Conservation (phyloP, 2,888 invertebrate genomes). For the Drosophila tanythrix region DNA sequence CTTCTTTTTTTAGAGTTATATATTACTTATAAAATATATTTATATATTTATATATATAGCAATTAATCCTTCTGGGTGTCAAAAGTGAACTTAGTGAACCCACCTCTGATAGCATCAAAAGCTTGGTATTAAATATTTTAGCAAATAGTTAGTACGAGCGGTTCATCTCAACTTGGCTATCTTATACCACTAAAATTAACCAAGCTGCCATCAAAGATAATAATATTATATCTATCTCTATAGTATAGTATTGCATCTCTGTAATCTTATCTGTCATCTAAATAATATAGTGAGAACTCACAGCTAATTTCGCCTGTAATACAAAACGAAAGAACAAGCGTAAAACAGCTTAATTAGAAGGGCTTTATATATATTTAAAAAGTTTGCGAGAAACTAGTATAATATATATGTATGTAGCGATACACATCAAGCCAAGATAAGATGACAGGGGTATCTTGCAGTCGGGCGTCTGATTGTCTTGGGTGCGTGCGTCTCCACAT, state of each 20-base stretch:
- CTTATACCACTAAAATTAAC: neutral
- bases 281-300: neutral
- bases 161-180: neutral
- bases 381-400: neutral
- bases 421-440: neutral
- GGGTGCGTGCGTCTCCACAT: neutral
- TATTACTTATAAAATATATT: neutral
- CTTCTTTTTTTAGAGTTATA: neutral
- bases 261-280: neutral
- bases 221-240: neutral
- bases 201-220: neutral
- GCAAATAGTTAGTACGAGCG: neutral
- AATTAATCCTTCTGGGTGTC: neutral
- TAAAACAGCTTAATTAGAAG: neutral
- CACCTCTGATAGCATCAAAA: neutral
- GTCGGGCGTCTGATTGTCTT: neutral
- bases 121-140: neutral
- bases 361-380: neutral
- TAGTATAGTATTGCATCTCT: neutral
- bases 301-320: neutral
- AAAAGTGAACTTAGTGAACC: neutral
- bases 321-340: neutral
- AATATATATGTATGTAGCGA: neutral
- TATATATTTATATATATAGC: too few species aligned
- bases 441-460: neutral